A percentile compares a stretch with the other conserved stretches of the same genome.
phyloP scores from a whole-genome alignment of 2,888 invertebrate species.

The Parascotia fuliginaria region DNA sequence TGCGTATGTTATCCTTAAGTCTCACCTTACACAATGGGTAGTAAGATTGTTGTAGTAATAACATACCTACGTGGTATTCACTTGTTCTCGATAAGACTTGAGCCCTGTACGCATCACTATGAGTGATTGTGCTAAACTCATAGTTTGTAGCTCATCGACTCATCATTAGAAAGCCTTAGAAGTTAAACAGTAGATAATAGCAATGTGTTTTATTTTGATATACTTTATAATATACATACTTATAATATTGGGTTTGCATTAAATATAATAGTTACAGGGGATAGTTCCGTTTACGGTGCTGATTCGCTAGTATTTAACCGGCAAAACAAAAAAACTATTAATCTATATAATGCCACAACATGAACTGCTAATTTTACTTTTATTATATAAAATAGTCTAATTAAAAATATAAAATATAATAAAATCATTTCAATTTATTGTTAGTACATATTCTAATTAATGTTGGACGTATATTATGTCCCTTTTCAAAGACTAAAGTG shows the following conservation, averaged over 20 bases:
- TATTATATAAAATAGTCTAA: background rate
- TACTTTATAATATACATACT: slow-evolving; percentile 49
- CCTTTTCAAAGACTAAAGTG: slow-evolving; percentile 68
- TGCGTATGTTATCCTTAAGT: slow-evolving; percentile 13
- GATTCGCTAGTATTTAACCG: slow-evolving; percentile 23
- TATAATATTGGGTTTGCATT: slow-evolving; percentile 47
- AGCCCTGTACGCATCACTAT: slow-evolving; percentile 77
- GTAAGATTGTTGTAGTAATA: slow-evolving; percentile 15
- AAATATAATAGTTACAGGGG: slow-evolving; percentile 53
- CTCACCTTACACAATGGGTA: slow-evolving; percentile 13
- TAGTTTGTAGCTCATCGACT: slow-evolving; percentile 74
- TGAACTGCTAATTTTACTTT: slow-evolving; percentile 8
- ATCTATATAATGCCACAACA: slow-evolving; percentile 20
- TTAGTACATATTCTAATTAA: slow-evolving; percentile 17
- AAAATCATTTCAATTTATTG: background rate
- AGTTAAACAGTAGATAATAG: slow-evolving; percentile 45
- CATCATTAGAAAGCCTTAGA: slow-evolving; percentile 73
- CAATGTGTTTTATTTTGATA: slow-evolving; percentile 55
- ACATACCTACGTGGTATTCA: slow-evolving; percentile 36
- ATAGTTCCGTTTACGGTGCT: slow-evolving; percentile 41
- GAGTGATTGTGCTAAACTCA: slow-evolving; percentile 86
- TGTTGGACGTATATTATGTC: slow-evolving; percentile 43
- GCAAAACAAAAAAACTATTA: slow-evolving; percentile 22
- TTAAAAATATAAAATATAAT: background rate
- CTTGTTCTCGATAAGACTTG: slow-evolving; percentile 46